Evolutionary conservation across 2,888 invertebrate species (phyloP).

Genomic region (Patella caerulea): DNA sequence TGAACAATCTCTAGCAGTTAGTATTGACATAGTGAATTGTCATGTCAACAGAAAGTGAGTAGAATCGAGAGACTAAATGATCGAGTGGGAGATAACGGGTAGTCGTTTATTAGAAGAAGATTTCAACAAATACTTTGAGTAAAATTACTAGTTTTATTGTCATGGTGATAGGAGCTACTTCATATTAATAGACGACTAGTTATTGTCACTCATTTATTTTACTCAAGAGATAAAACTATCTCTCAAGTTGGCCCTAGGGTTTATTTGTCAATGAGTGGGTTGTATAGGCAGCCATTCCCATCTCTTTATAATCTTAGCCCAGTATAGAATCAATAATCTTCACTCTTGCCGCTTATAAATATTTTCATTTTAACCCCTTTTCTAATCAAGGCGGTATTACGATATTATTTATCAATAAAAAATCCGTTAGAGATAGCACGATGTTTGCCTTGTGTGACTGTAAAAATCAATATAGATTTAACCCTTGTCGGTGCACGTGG

Average conservation of each 20-base stretch:
- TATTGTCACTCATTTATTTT: neutral
- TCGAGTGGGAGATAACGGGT: too few species aligned
- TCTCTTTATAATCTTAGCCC: neutral
- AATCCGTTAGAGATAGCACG: too few species aligned
- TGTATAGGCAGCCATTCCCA: neutral
- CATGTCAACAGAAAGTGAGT: too few species aligned
- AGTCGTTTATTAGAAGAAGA: neutral
- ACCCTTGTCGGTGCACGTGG: too few species aligned
- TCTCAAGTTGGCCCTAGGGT: neutral
- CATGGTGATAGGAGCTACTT: neutral
- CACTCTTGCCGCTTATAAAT: neutral
- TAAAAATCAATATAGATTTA: too few species aligned
- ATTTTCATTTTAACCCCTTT: neutral
- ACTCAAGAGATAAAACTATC: neutral
- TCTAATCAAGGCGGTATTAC: too few species aligned
- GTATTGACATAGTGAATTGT: too few species aligned
- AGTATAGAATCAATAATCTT: neutral
- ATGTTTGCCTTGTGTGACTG: too few species aligned
- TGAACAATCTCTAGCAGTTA: too few species aligned
- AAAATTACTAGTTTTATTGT: conserved; percentile 4
- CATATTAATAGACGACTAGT: neutral
- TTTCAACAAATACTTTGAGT: conserved; percentile 1
- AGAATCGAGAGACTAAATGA: too few species aligned
- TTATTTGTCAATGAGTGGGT: neutral
- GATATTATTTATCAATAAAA: too few species aligned